A percentile compares a stretch with the other conserved stretches of the same genome.
Conservation (phyloP, 2,888 invertebrate species). For the Pseudococcus longispinus region DNA sequence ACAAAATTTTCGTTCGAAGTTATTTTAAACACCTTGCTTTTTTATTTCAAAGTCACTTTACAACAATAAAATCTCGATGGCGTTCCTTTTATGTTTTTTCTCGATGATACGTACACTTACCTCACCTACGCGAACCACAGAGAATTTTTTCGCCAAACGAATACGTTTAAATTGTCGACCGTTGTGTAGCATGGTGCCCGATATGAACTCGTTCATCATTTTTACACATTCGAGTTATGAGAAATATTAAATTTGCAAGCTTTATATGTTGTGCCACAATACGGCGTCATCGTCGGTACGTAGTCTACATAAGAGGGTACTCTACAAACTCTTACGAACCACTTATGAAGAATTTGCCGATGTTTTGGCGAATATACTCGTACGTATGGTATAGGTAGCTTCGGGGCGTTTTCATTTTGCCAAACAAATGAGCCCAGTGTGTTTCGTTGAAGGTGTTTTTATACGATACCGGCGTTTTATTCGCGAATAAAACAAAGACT, state of each 20-base stretch:
- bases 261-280: not conserved
- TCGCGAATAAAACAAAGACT: constrained; percentile 15
- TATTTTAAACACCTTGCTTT: not conserved
- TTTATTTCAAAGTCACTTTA: not conserved
- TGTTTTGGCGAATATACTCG: not conserved
- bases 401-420: not conserved
- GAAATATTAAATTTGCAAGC: constrained; percentile 28
- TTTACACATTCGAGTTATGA: constrained; percentile 7
- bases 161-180: not conserved
- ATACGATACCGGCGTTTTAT: not conserved
- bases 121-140: not conserved
- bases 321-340: constrained; percentile 1
- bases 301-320: not conserved
- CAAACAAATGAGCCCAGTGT: constrained; percentile 2
- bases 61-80: not conserved
- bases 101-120: not conserved
- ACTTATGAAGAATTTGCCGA: constrained; percentile 15
- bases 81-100: not conserved
- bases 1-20: not conserved
- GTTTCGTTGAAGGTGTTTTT: not conserved
- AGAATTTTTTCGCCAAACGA: not conserved
- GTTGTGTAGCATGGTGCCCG: not conserved
- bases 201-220: constrained; percentile 18
- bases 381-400: not conserved
- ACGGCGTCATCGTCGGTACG: not conserved